Conservation (phyloP, 2,113 vertebrate genomes). For the Lophochroa leadbeateri region DNA sequence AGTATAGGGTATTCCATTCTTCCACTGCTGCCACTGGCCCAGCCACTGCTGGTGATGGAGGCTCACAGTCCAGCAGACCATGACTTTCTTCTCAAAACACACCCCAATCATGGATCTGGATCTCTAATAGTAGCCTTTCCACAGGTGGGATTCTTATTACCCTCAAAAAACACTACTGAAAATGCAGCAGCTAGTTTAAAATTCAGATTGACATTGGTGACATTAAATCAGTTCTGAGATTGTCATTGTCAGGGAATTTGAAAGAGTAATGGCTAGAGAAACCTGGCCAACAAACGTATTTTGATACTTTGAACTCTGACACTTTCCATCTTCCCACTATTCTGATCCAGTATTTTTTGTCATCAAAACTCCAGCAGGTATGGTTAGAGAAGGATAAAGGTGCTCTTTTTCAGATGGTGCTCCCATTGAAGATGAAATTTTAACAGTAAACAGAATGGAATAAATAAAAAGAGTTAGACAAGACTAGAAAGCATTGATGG, state of each 20-base stretch:
- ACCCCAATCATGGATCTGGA: neutral
- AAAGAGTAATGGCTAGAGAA: neutral
- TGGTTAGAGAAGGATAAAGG: neutral
- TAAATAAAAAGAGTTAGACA: neutral
- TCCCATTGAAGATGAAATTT: neutral
- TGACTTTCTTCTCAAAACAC: neutral
- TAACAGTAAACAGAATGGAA: neutral
- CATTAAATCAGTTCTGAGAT: neutral
- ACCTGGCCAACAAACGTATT: neutral
- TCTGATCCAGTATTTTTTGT: neutral
- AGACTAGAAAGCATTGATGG: neutral
- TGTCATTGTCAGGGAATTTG: neutral
- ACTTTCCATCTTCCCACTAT: neutral
- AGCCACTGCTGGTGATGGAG: neutral
- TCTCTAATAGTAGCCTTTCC: neutral
- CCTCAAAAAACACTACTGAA: neutral
- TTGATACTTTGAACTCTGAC: neutral
- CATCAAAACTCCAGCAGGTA: neutral
- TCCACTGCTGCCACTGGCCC: neutral
- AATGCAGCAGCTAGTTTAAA: neutral
- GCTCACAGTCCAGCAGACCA: neutral
- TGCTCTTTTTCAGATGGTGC: neutral
- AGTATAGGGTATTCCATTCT: neutral
- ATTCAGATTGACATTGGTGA: neutral
- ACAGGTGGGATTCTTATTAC: neutral